Base-by-base conservation (phyloP, 2,888 invertebrate genomes). In the Agrilus cyanescens region DNA sequence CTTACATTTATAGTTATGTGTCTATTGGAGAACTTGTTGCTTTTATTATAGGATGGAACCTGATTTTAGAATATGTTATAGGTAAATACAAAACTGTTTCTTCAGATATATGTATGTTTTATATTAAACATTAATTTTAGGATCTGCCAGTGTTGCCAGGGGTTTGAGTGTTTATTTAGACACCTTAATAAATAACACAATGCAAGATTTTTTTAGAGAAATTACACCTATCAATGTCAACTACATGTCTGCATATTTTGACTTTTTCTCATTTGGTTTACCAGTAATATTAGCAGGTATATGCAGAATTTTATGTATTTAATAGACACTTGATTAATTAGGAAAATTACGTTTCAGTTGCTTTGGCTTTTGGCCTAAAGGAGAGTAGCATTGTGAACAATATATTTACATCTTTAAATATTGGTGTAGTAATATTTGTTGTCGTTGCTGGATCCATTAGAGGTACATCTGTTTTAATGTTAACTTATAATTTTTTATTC, bases 1-100 rank as follows among this genome's bases (percentile, higher is more conserved):
- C 93, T 0, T 94, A 94, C 59, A 80, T 91, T 14, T 94, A 94
- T 72, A 90, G 88, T 60, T 94, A 93, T 63, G 90, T 93, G 13
- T 85, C 88, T 40, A 83, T 93, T 40, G 93, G 93, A 1, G 93
- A 94, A 69, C 82, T 93, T 57, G 76, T 87, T 43, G 93, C 93
- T 0, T 93, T 93, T 64, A 71, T 87, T 32, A 90, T 93, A 55
- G 93, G 93, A 32, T 94, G 94, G 94, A 93, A 91, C 65, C 76
- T 94, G 39, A 86, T 93, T 53, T 69, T 91, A 40, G 90, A 90
- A 65, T 89, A 90, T 65, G 80, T 86, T 20, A 86, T 90, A 46
- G 89, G 86, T 80, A 41, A 31, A 31, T 40, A 39, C 13, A 16
- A n/a, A 4, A 29, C 12, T 35, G 4, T 32, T 14, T 31, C 32